Conservation (phyloP, 2,113 vertebrate genomes). For the Geococcyx californianus region DNA sequence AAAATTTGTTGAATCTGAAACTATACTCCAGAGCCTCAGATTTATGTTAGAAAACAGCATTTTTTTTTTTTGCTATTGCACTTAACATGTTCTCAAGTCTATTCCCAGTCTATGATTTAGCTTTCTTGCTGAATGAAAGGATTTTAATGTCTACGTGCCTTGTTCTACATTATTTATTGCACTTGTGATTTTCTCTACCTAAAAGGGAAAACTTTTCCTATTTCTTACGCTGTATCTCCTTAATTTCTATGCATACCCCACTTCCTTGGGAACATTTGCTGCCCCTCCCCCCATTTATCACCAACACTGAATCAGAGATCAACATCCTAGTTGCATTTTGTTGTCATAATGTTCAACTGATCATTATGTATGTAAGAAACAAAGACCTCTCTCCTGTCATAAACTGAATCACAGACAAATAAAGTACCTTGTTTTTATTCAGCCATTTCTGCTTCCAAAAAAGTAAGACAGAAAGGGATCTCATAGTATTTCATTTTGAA, state of each 20-base stretch:
- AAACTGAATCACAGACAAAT: background rate
- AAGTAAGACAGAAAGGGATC: background rate
- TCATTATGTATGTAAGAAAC: background rate
- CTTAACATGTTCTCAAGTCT: slow-evolving; percentile 27
- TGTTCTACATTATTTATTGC: slow-evolving; percentile 5
- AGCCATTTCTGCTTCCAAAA: background rate
- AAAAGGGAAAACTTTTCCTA: background rate
- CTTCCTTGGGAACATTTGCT: background rate
- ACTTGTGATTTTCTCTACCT: background rate
- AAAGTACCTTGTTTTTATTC: background rate
- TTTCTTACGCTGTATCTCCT: background rate
- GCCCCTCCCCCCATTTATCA: background rate
- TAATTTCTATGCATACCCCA: background rate
- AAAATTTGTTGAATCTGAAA: slow-evolving; percentile 15
- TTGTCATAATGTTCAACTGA: background rate
- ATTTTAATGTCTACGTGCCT: background rate
- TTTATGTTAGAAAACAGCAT: background rate
- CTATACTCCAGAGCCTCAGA: background rate
- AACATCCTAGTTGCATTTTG: background rate
- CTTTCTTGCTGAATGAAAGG: background rate
- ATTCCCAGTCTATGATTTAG: background rate
- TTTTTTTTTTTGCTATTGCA: background rate
- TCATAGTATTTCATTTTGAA: background rate
- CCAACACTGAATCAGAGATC: background rate
- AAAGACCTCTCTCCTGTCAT: background rate